phyloP scores from a whole-genome alignment of 2,888 invertebrate species.

The Mellilla xanthometata region DNA sequence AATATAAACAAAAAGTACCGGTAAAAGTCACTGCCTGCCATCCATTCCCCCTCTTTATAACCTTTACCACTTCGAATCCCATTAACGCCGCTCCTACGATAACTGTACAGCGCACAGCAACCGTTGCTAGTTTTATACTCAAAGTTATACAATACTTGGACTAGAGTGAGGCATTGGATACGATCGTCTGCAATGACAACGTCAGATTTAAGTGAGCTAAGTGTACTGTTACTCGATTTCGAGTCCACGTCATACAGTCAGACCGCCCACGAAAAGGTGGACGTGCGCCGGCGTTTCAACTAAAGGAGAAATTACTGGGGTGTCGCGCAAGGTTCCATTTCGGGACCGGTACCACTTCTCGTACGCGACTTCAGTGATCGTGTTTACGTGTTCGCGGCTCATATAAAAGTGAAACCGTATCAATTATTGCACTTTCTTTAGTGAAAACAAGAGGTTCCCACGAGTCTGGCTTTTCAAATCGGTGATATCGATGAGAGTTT shows the following conservation, averaged over 20 bases:
- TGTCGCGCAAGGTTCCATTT: constrained; percentile 49
- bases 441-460: constrained; percentile 53
- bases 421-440: constrained; percentile 45
- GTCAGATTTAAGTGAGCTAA: constrained; percentile 41
- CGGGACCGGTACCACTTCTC: constrained; percentile 40
- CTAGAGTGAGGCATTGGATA: constrained; percentile 56
- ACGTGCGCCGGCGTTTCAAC: constrained; percentile 64
- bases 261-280: constrained; percentile 69
- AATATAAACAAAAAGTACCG: constrained; percentile 60
- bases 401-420: constrained; percentile 39
- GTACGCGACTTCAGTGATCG: constrained; percentile 20
- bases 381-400: constrained; percentile 23
- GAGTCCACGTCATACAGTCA: constrained; percentile 73
- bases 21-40: constrained; percentile 28
- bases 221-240: constrained; percentile 61
- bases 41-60: constrained; percentile 52
- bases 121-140: constrained; percentile 42
- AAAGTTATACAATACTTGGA: constrained; percentile 19
- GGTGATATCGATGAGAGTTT: constrained; percentile 39
- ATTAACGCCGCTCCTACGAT: constrained; percentile 21
- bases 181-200: constrained; percentile 33
- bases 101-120: constrained; percentile 29
- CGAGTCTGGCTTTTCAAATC: constrained; percentile 41
- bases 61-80: constrained; percentile 38
- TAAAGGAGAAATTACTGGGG: constrained; percentile 53